These are phyloP conservation scores for Gallinago undulata DNA, from an alignment of 2,113 vertebrate species.

Conservation along the genomic window DNA sequence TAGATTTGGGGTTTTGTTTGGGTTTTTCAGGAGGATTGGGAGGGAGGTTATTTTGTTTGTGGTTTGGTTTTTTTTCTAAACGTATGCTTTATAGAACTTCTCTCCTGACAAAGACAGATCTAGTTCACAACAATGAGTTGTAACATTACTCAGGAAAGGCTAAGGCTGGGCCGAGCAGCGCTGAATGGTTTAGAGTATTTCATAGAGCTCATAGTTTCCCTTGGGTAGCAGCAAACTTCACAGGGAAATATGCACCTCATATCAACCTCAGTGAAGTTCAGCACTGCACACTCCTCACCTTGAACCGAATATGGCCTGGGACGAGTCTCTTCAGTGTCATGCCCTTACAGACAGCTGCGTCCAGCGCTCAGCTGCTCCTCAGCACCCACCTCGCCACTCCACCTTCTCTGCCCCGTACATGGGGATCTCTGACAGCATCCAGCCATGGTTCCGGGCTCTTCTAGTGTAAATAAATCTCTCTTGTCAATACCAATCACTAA, in stretches of 20 bases:
- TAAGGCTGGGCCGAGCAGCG: background rate
- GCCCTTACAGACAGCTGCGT: too few species aligned
- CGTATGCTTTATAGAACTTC: background rate
- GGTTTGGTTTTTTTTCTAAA: too few species aligned
- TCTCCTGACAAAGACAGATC: background rate
- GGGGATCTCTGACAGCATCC: accelerated
- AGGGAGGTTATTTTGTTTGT: too few species aligned
- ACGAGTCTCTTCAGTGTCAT: accelerated
- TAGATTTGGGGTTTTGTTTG: background rate
- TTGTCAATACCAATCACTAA: background rate
- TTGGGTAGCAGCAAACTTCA: background rate
- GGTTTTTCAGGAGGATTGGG: background rate
- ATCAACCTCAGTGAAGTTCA: accelerated
- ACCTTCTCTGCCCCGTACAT: accelerated
- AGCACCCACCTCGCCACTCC: too few species aligned
- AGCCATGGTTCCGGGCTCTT: accelerated
- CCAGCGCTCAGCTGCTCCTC: background rate
- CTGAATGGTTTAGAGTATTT: background rate
- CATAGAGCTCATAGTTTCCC: background rate
- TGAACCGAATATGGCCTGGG: accelerated
- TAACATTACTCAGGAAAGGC: background rate
- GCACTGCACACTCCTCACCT: background rate
- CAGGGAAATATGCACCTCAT: background rate
- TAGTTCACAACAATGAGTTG: background rate
- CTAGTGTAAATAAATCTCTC: background rate